Evolutionary conservation across 2,113 vertebrate genomes (phyloP).

Genomic region (Prionailurus bengalensis): DNA sequence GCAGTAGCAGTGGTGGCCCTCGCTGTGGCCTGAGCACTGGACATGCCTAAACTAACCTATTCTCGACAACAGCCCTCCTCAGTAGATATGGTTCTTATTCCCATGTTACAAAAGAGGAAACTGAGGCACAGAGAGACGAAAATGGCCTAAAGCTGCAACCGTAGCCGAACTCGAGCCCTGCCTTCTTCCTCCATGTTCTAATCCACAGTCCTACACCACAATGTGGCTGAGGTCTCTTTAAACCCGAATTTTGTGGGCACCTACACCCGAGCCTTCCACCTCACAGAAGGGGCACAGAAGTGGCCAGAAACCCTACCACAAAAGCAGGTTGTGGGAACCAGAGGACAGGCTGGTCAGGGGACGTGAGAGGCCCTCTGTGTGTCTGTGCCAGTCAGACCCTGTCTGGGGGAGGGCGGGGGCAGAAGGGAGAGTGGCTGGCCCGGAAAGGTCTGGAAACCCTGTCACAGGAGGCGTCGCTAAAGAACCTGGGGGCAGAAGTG

Average conservation of each 20-base stretch:
- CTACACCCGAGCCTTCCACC: too few relatives aligned
- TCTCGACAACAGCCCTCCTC: background rate
- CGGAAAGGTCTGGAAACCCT: conserved; percentile 6
- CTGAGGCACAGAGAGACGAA: background rate
- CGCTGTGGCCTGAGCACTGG: background rate
- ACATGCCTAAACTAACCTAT: fast-evolving
- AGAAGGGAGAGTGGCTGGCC: background rate
- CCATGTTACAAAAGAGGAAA: background rate
- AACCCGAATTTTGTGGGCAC: background rate
- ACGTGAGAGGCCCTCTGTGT: background rate
- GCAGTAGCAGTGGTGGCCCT: fast-evolving
- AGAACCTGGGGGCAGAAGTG: background rate
- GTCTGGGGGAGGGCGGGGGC: fast-evolving
- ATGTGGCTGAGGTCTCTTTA: background rate
- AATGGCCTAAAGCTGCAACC: background rate
- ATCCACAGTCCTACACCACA: fast-evolving
- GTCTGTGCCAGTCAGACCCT: background rate
- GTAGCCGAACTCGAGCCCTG: background rate
- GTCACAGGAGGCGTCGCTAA: fast-evolving
- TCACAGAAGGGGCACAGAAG: background rate
- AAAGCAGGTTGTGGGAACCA: fast-evolving
- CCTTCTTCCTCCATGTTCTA: background rate
- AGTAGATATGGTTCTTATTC: fast-evolving
- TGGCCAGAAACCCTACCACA: background rate
- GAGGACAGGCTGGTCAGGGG: fast-evolving